These are phyloP conservation scores for Parazoanthus swiftii DNA, from an alignment of 92 coral and sea anemone genomes.

Conservation along the genomic window DNA sequence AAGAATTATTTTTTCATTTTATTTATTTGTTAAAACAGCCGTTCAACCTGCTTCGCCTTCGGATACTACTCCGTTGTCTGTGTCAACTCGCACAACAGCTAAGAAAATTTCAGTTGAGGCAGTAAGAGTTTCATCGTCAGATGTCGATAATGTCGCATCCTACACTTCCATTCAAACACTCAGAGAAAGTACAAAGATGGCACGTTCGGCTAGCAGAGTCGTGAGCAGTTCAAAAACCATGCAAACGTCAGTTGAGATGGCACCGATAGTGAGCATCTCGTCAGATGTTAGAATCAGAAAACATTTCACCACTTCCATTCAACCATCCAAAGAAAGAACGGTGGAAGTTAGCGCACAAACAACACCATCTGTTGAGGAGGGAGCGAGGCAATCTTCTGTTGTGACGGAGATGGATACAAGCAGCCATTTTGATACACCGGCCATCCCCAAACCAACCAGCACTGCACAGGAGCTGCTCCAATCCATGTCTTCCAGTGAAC, in stretches of 20 bases:
- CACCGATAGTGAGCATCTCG: not conserved
- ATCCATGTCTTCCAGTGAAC: not conserved
- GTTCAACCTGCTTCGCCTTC: not conserved
- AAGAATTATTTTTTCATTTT: too few relatives aligned
- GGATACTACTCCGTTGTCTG: not conserved
- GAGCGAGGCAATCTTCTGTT: not conserved
- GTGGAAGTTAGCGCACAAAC: not conserved
- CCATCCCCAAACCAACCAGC: not conserved
- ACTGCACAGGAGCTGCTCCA: not conserved
- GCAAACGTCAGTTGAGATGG: not conserved
- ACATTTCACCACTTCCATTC: not conserved
- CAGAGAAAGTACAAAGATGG: not conserved
- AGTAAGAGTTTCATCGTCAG: constrained; percentile 4
- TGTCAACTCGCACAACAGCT: not conserved
- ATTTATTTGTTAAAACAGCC: not conserved
- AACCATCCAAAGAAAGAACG: not conserved
- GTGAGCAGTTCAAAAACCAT: too few relatives aligned
- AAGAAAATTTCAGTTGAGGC: not conserved
- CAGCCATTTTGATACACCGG: not conserved
- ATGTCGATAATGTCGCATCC: not conserved
- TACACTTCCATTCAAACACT: not conserved
- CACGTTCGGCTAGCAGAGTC: too few relatives aligned
- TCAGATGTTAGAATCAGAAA: not conserved
- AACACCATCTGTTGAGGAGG: not conserved
- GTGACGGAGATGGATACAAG: not conserved